These are phyloP conservation scores for Nemapogon koenigi DNA, from an alignment of 2,888 invertebrate genomes.

Conservation along the genomic window DNA sequence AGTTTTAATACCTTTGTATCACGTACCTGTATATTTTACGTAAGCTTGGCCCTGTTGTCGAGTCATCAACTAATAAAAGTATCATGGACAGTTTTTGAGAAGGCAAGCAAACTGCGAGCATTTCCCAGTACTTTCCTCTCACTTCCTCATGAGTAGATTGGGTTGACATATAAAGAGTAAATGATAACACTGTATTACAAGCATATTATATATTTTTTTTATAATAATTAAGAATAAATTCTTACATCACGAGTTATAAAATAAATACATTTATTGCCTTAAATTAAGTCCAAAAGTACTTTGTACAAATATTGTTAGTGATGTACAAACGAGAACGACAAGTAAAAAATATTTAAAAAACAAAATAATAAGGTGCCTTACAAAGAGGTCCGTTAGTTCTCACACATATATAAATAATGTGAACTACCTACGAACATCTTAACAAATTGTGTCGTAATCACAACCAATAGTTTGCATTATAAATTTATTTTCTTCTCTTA, in stretches of 20 bases:
- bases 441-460: constrained; percentile 65
- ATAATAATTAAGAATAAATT: constrained; percentile 66
- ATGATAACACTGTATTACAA: too few species aligned
- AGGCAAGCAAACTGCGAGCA: too few species aligned
- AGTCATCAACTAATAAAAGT: too few species aligned
- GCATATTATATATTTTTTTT: constrained; percentile 64
- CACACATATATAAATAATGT: constrained; percentile 37
- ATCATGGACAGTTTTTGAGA: too few species aligned
- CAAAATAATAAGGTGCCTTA: constrained; percentile 46
- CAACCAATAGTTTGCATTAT: constrained; percentile 65
- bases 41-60: too few species aligned
- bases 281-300: constrained; percentile 65
- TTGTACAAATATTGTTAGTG: constrained; percentile 66
- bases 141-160: too few species aligned
- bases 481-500: constrained; percentile 51
- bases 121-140: too few species aligned
- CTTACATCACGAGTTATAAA: constrained; percentile 66
- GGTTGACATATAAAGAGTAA: too few species aligned
- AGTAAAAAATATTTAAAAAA: constrained; percentile 50
- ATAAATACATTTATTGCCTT: constrained; percentile 67
- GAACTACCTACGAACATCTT: constrained; percentile 50
- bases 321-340: constrained; percentile 63
- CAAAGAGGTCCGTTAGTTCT: constrained; percentile 42
- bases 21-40: too few species aligned
- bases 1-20: too few species aligned